Percentiles rank a stretch among this genome's conserved stretches.
These are phyloP conservation scores for Tinamus guttatus DNA, from an alignment of 2,113 vertebrate species.

Conservation along the genomic window DNA sequence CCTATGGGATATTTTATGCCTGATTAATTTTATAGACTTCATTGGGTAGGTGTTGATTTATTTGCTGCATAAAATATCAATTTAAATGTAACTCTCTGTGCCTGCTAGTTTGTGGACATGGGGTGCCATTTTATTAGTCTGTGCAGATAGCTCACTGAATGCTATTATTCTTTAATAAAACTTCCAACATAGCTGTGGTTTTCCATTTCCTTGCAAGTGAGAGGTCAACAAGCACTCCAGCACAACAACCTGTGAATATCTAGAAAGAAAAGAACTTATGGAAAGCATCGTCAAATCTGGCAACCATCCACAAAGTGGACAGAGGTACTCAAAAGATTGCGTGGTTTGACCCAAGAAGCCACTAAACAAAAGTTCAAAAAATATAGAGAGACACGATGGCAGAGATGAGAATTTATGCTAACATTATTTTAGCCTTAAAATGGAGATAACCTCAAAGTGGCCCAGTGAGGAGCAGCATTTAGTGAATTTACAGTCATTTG, in stretches of 20 bases:
- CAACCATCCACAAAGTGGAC: background rate
- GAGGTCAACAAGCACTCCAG: background rate
- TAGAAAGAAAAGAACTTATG: background rate
- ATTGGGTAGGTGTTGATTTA: conserved; percentile 44
- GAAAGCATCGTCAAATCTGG: background rate
- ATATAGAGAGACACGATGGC: background rate
- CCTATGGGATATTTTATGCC: conserved; percentile 17
- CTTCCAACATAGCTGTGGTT: background rate
- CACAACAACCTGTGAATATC: background rate
- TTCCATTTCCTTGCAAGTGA: background rate
- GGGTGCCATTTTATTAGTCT: conserved; percentile 43
- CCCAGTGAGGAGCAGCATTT: background rate
- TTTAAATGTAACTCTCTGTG: conserved; percentile 1
- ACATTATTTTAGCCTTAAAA: background rate
- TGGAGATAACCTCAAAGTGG: background rate
- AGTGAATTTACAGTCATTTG: background rate
- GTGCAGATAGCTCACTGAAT: background rate
- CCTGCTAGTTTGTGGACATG: background rate
- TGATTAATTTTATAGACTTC: conserved; percentile 19
- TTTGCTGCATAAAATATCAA: conserved; percentile 30
- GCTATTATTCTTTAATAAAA: conserved; percentile 5
- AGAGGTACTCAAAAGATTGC: background rate
- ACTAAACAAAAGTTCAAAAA: background rate
- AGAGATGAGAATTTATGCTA: background rate
- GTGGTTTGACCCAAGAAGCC: background rate